Conservation (phyloP, 2,113 vertebrate genomes). For the Archilochus colubris region DNA sequence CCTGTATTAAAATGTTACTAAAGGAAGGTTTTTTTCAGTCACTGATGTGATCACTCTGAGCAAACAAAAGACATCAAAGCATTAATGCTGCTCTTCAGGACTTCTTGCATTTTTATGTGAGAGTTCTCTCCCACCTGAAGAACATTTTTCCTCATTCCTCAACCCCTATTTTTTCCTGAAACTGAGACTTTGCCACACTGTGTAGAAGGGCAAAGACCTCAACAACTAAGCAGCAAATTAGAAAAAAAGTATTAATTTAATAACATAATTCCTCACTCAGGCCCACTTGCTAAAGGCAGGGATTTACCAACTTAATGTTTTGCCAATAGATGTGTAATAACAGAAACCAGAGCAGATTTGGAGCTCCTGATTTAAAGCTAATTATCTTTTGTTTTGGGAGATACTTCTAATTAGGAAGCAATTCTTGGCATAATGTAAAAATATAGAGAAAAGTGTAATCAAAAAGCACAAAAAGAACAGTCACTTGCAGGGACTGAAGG, state of each 20-base stretch:
- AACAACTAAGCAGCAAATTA: neutral
- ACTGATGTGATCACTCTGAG: neutral
- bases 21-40: neutral
- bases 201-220: neutral
- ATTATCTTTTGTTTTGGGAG: neutral
- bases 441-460: neutral
- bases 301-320: fast-evolving
- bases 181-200: neutral
- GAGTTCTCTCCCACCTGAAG: neutral
- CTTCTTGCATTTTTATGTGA: neutral
- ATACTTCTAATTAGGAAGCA: neutral
- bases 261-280: neutral
- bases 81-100: neutral
- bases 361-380: neutral
- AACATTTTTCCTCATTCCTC: neutral
- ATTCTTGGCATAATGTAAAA: neutral
- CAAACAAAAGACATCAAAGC: neutral
- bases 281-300: neutral
- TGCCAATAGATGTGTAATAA: neutral
- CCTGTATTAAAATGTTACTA: neutral
- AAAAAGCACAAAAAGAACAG: neutral
- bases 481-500: neutral
- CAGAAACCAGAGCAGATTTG: neutral
- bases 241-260: neutral
- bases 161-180: neutral